Percentiles rank a stretch among this genome's conserved stretches.
Evolutionary conservation across 2,113 vertebrate species (phyloP).

Genomic region (Gobius niger): DNA sequence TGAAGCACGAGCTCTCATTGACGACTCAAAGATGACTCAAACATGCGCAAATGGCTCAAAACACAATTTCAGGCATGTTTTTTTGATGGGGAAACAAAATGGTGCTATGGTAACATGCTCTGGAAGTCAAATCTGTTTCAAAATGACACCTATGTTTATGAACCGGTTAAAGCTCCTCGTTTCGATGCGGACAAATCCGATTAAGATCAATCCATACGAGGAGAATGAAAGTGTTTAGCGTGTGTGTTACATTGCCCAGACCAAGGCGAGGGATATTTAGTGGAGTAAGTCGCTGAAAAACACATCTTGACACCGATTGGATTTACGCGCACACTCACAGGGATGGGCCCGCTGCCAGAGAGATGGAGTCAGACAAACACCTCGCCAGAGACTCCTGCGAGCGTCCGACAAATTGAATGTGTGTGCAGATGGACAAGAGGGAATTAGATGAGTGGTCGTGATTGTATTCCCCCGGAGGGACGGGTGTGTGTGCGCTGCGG

Average conservation of each 20-base stretch:
- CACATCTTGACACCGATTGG: constrained; percentile 31
- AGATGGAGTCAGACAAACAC: constrained; percentile 74
- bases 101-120: no score
- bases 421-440: constrained; percentile 77
- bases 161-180: no score
- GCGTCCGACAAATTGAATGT: constrained; percentile 79
- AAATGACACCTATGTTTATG: no score
- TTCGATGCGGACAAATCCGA: no score
- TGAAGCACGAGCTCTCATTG: no score
- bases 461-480: constrained; percentile 73
- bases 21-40: no score
- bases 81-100: no score
- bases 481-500: constrained; percentile 52
- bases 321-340: constrained; percentile 43
- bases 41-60: no score
- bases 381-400: constrained; percentile 75
- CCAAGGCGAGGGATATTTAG: constrained; percentile 29
- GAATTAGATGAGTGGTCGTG: constrained; percentile 80
- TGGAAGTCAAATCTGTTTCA: no score
- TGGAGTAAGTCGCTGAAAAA: constrained; percentile 50
- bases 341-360: constrained; percentile 56
- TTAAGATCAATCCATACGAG: no score
- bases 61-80: no score
- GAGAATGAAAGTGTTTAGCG: not conserved
- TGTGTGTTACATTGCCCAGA: constrained; percentile 24